Percentiles rank a stretch among this genome's conserved stretches.
Evolutionary conservation across 2,888 invertebrate genomes (phyloP).

Genomic region (Cryptosula pallasiana): DNA sequence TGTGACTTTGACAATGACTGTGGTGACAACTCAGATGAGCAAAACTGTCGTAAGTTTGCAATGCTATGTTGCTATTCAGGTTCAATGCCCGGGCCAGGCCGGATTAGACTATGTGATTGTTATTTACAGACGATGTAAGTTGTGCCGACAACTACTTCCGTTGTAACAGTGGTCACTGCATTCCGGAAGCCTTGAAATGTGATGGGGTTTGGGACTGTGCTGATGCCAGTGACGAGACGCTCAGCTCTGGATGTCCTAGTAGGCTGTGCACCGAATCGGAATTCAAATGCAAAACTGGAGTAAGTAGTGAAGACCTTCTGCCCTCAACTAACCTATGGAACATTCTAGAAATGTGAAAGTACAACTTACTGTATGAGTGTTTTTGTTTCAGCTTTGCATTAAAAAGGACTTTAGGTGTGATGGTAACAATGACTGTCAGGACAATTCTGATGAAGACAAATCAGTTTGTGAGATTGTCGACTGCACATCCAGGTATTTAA

Average conservation of each 20-base stretch:
- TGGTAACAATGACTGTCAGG: constrained; percentile 45
- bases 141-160: constrained; percentile 67
- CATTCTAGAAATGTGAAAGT: too few relatives aligned
- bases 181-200: constrained; percentile 53
- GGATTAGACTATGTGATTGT: too few relatives aligned
- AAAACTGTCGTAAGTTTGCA: constrained; percentile 40
- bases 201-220: constrained; percentile 45
- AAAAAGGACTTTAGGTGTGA: constrained; percentile 43
- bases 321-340: too few relatives aligned
- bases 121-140: too few relatives aligned
- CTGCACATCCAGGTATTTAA: too few relatives aligned
- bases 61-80: too few relatives aligned
- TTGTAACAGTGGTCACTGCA: constrained; percentile 83
- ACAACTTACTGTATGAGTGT: too few relatives aligned
- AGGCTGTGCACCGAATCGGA: background rate
- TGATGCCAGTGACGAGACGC: constrained; percentile 45
- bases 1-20: constrained; percentile 98
- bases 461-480: too few relatives aligned
- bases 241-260: background rate
- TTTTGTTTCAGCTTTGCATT: constrained; percentile 67
- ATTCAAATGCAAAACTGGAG: background rate
- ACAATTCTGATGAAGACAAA: constrained; percentile 37
- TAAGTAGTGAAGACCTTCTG: background rate
- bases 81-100: too few relatives aligned
- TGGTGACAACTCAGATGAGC: constrained; percentile 80